Evolutionary conservation across 2,888 invertebrate genomes (phyloP), one percentile per base, ranked within the genome.

Genomic region (Microdon myrmicae): DNA sequence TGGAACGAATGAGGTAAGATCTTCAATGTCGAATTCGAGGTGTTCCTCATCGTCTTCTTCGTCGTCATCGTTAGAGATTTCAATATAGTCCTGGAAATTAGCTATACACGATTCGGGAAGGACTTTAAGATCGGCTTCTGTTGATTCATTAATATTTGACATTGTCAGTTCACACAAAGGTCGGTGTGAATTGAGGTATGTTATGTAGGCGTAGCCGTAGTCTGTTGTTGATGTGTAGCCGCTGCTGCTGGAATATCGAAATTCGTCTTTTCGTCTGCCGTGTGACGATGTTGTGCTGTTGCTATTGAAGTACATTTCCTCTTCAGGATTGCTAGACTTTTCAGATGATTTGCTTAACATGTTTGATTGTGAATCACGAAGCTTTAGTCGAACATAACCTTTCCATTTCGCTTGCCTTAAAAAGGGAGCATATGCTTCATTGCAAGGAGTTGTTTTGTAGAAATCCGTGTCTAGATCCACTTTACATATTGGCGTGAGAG

Each of bases 201-300:
- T 84, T 53, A 88, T 85, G 6, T 85, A 86, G 0, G 84, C 82
- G 73, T 88, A 88, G 60, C 79, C 81, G n/a, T 77, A 78, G 34
- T 75, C 74, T 0, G 68, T 56, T 5, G 70, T 70, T 0, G 61
- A 49, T 6, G 53, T 49, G 8, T 59, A 48, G 1, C 23, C 54
- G 13, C 55, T 55, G 16, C 53, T 58, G 6, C 23, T 49, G 1
- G 61, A 56, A 10, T 47, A 32, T n/a, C 43, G 47, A n/a, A 13
- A 3, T n/a, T 47, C 53, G 26, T 41, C 28, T 2, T 9, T 41
- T 4, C 39, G 10, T 13, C 38, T 22, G 13, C 59, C 56, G 3
- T 48, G 47, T 0, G 60, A 60, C 2, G 59, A 58, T 28, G 49
- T 44, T 16, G 49, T 54, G 17, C 58, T 68, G 12, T 43, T 55